phyloP scores from a whole-genome alignment of 2,113 vertebrate genomes.

The Dicaeum eximium region DNA sequence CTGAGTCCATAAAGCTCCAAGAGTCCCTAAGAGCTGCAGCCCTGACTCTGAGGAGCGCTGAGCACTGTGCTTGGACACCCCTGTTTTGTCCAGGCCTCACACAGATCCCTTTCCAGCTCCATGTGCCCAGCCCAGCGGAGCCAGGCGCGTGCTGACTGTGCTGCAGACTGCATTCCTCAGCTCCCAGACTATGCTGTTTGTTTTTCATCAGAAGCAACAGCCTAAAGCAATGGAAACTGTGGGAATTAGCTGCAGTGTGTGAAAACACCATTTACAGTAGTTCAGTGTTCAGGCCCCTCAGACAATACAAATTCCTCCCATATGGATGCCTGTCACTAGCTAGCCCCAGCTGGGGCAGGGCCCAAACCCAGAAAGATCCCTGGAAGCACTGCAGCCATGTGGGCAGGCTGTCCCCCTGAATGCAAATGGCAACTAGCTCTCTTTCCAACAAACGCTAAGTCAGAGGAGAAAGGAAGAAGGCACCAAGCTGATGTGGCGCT shows the following conservation, averaged over 20 bases:
- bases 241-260: constrained; percentile 49
- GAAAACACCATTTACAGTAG: constrained; percentile 60
- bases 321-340: constrained; percentile 7
- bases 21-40: rapidly evolving
- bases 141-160: rapidly evolving
- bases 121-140: rapidly evolving
- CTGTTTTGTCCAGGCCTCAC: background rate
- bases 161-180: constrained; percentile 47
- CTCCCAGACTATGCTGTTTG: constrained; percentile 49
- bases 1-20: background rate
- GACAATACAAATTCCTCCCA: constrained; percentile 62
- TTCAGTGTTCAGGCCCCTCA: constrained; percentile 19
- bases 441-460: background rate
- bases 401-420: background rate
- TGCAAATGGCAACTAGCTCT: background rate
- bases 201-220: constrained; percentile 65
- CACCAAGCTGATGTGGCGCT: background rate
- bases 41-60: rapidly evolving
- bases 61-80: rapidly evolving
- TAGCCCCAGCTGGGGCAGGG: background rate
- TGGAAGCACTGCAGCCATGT: background rate
- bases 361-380: background rate
- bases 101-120: background rate
- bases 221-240: constrained; percentile 65
- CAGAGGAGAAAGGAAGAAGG: background rate